Evolutionary conservation across 2,797 vertebrate genomes (phyloP).

Genomic region (Bufotes viridis): DNA sequence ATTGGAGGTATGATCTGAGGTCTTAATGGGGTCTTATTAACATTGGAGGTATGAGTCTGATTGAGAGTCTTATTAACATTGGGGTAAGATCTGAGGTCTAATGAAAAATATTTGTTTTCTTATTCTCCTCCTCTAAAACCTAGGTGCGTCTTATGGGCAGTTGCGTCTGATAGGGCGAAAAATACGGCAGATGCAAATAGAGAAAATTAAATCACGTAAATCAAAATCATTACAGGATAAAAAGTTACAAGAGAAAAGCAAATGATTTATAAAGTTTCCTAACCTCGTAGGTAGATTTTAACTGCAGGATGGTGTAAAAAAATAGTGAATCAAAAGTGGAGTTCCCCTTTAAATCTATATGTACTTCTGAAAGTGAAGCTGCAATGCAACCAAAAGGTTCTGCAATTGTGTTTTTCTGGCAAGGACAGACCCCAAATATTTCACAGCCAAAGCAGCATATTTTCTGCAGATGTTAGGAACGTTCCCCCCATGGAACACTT

Average conservation of each 20-base stretch:
- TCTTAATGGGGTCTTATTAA: too few species aligned
- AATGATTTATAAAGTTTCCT: not conserved
- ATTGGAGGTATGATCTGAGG: too few species aligned
- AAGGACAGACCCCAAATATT: slow-evolving; percentile 9
- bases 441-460: slow-evolving; percentile 31
- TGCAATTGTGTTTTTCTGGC: slow-evolving; percentile 23
- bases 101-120: too few species aligned
- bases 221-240: not conserved
- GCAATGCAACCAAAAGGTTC: not conserved
- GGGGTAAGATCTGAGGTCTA: too few species aligned
- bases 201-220: not conserved
- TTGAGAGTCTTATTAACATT: too few species aligned
- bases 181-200: not conserved
- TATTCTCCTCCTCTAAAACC: too few species aligned
- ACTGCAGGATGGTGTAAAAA: too few species aligned
- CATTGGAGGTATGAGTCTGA: too few species aligned
- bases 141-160: too few species aligned
- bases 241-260: too few species aligned
- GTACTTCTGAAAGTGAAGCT: slow-evolving; percentile 13
- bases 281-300: not conserved
- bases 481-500: slow-evolving; percentile 69
- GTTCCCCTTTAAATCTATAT: slow-evolving; percentile 22
- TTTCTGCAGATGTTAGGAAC: slow-evolving; percentile 33
- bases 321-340: not conserved
- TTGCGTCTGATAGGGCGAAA: too few species aligned